Evolutionary conservation across 2,113 vertebrate genomes (phyloP).

Genomic region (rat (Rattus norvegicus)): GRCr8 NC_086038.1:11865001-11865500

Average conservation of each 20-base stretch:
- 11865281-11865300: not conserved
- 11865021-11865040: not conserved
- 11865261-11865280: not conserved
- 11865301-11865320: not conserved
- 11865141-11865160: not conserved
- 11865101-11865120: not conserved
- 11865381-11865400: not conserved
- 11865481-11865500: not conserved
- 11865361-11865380: rapidly evolving
- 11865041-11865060: not conserved
- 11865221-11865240: not conserved
- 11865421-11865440: not conserved
- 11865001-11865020: not conserved
- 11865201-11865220: not conserved
- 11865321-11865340: rapidly evolving
- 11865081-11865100: not conserved
- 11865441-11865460: not conserved
- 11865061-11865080: not conserved
- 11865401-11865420: not conserved
- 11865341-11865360: not conserved
- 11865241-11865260: not conserved
- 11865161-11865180: not conserved
- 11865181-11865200: not conserved
- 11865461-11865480: not conserved
- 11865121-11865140: not conserved